Base-by-base conservation (phyloP, 2,797 vertebrate species). In the Ceyx erithaca region DNA sequence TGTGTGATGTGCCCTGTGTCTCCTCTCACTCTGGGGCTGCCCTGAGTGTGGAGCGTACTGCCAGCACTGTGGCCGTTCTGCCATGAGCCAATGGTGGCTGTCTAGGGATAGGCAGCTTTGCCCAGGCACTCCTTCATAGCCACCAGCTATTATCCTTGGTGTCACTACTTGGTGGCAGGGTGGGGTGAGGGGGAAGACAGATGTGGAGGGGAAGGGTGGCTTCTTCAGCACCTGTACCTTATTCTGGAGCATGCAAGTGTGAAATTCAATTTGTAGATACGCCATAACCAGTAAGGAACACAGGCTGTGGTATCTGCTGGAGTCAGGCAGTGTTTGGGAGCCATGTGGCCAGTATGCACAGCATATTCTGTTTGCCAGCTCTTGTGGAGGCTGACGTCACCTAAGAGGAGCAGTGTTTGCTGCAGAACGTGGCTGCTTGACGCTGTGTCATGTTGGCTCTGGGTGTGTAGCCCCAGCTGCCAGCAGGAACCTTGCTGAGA, bases 301-400 rank as follows among this genome's bases (percentile, higher is more conserved):
- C 25, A 3, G 87, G 85, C 43, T 71, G 1, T 7, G 1, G 70
- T 0, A 23, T 31, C 90, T 35, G 81, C 23, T 14, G 86, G 81
- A 37, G 66, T 35, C 80, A 23, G 52, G 85, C 77, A 4, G 66
- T 54, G 91, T 51, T 83, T 33, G 93, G 67, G 92, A 73, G 80
- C 80, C 40, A 62, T 31, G 4, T 12, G 45, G 82, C 70, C 80
- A 2, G 77, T 89, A n/a, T 77, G 94, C 92, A 48, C 84, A 15
- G 80, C 90, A 2, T 51, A 61, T 84, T 87, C 90, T 52, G 91
- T 88, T 72, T 81, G 92, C 91, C 87, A 67, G 94, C 93, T 35
- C 93, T 78, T 75, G 91, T 45, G 23, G 92, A 52, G 91, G 85
- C 85, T 96, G 96, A 96, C 92, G 96, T 96, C 96, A 96, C 20